Conservation (phyloP, 2,797 vertebrate species). For the Cyprinella venusta region DNA sequence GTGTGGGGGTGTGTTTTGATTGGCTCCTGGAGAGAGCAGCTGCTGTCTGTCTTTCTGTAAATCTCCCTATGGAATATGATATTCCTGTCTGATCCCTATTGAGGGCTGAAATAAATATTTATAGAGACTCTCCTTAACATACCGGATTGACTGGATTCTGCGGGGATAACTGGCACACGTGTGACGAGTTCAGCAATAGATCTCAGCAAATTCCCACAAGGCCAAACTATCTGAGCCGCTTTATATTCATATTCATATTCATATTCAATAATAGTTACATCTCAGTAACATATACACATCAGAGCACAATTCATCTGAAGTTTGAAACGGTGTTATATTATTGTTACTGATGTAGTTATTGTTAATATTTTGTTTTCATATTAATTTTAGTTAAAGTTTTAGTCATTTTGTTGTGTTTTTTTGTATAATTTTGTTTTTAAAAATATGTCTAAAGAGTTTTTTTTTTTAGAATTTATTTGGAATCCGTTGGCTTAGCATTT, state of each 20-base stretch:
- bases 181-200: not conserved
- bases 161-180: not conserved
- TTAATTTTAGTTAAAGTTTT: no score
- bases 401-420: no score
- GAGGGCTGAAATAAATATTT: slow-evolving; percentile 36
- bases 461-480: no score
- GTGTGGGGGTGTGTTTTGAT: no score
- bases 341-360: no score
- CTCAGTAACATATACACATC: not conserved
- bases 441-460: no score
- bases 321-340: not conserved
- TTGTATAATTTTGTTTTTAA: no score
- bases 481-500: no score
- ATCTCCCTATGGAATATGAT: slow-evolving; percentile 30
- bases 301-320: not conserved
- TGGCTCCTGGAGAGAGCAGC: not conserved
- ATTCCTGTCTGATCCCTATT: slow-evolving; percentile 37
- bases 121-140: slow-evolving; percentile 26
- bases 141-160: slow-evolving; percentile 17
- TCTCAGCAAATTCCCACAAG: not conserved
- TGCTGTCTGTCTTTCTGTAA: not conserved
- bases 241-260: no score
- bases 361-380: no score
- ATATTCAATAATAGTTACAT: not conserved
- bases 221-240: not conserved